phyloP scores from a whole-genome alignment of 2,888 invertebrate species.

The Eretmocerus hayati region DNA sequence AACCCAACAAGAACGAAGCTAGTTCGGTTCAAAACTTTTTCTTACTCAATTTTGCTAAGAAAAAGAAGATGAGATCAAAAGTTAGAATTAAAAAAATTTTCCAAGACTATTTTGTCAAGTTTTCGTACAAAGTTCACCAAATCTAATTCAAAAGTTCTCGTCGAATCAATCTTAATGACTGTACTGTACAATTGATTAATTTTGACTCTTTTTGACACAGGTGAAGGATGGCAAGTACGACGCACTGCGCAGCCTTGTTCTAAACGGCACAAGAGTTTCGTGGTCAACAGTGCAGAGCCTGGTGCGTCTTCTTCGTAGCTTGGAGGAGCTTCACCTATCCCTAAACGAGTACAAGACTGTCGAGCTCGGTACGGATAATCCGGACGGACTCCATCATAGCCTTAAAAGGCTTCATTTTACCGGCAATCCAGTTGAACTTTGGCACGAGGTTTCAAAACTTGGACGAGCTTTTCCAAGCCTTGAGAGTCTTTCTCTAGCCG shows the following conservation, averaged over 20 bases:
- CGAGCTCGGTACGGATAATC: constrained; percentile 50
- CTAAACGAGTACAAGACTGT: constrained; percentile 80
- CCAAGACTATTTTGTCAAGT: no score
- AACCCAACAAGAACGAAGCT: no score
- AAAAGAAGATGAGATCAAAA: no score
- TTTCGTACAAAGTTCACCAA: no score
- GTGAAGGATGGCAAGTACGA: constrained; percentile 41
- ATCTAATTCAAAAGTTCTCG: no score
- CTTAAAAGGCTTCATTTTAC: constrained; percentile 80
- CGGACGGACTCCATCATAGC: constrained; percentile 54
- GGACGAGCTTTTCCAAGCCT: constrained; percentile 81
- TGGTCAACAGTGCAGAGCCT: constrained; percentile 78
- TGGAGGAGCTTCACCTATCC: constrained; percentile 89
- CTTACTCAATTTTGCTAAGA: no score
- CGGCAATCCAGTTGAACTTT: constrained; percentile 76
- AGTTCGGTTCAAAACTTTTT: no score
- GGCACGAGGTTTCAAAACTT: constrained; percentile 76
- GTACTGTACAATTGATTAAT: no score
- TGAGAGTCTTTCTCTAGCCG: constrained; percentile 77
- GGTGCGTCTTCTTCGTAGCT: constrained; percentile 66
- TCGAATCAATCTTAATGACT: no score
- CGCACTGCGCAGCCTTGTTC: constrained; percentile 62
- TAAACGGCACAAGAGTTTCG: constrained; percentile 80
- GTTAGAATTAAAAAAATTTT: no score
- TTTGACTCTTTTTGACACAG: constrained; percentile 5